phyloP scores from a whole-genome alignment of 2,888 invertebrate genomes.

The Agrochola litura region DNA sequence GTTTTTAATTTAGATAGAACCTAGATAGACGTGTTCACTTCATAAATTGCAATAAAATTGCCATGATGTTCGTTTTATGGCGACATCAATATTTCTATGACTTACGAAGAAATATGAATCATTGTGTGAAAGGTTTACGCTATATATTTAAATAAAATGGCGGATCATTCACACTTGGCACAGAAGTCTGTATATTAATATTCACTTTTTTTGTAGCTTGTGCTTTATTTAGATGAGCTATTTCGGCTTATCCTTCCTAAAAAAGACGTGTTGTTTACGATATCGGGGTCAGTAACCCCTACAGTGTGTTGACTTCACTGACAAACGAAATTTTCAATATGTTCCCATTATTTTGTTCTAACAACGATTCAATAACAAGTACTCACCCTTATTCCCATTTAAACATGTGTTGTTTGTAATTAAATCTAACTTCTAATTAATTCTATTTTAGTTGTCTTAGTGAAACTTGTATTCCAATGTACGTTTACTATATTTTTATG shows the following conservation, averaged over 20 bases:
- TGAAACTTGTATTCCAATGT: constrained; percentile 13
- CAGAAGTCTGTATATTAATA: constrained; percentile 41
- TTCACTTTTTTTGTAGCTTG: constrained; percentile 37
- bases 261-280: constrained; percentile 75
- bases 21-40: constrained; percentile 58
- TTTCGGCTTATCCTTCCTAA: constrained; percentile 74
- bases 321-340: constrained; percentile 47
- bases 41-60: constrained; percentile 71
- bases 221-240: constrained; percentile 71
- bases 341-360: constrained; percentile 46
- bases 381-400: constrained; percentile 41
- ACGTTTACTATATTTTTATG: constrained; percentile 19
- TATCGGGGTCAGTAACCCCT: constrained; percentile 77
- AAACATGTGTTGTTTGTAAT: constrained; percentile 41
- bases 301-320: constrained; percentile 53
- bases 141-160: constrained; percentile 44
- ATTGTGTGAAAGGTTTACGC: constrained; percentile 37
- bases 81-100: constrained; percentile 60
- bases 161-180: constrained; percentile 66
- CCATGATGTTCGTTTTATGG: constrained; percentile 65
- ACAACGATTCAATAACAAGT: constrained; percentile 36
- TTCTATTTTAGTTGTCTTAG: constrained; percentile 12
- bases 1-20: constrained; percentile 63
- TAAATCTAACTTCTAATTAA: constrained; percentile 18
- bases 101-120: constrained; percentile 46